Conservation (phyloP, 2,797 vertebrate genomes). For the Aphelocoma californica region DNA sequence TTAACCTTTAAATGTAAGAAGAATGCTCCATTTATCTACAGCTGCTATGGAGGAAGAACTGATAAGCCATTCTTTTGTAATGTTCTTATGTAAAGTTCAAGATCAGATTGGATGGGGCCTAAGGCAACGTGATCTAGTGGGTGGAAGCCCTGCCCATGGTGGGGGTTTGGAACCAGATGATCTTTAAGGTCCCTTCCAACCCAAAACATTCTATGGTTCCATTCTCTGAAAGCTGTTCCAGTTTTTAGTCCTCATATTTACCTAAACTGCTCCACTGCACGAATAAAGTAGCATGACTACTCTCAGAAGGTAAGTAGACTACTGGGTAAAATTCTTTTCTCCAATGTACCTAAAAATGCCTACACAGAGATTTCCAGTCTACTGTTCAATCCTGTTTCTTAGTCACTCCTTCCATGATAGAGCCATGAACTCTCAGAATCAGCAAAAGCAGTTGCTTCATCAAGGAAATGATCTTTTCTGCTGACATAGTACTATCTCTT, state of each 20-base stretch:
- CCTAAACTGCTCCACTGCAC: neutral
- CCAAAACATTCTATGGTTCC: neutral
- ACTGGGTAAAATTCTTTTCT: neutral
- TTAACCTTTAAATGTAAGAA: neutral
- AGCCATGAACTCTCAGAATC: neutral
- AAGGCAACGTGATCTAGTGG: neutral
- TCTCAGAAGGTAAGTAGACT: neutral
- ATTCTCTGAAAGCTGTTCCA: neutral
- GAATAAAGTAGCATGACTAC: neutral
- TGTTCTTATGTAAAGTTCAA: neutral
- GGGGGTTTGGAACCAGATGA: neutral
- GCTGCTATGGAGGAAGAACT: neutral
- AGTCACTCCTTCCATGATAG: neutral
- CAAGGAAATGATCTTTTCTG: neutral
- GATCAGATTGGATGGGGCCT: neutral
- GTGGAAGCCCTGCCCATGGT: neutral
- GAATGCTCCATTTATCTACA: neutral
- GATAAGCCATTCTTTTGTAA: neutral
- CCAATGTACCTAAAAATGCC: neutral
- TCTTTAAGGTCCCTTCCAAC: neutral
- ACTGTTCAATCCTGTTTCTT: neutral
- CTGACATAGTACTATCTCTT: neutral
- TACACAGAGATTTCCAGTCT: neutral
- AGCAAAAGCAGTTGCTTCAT: neutral
- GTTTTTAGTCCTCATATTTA: neutral